Evolutionary conservation across 2,888 invertebrate species (phyloP).

Genomic region (Drosophila stalkeri): DNA sequence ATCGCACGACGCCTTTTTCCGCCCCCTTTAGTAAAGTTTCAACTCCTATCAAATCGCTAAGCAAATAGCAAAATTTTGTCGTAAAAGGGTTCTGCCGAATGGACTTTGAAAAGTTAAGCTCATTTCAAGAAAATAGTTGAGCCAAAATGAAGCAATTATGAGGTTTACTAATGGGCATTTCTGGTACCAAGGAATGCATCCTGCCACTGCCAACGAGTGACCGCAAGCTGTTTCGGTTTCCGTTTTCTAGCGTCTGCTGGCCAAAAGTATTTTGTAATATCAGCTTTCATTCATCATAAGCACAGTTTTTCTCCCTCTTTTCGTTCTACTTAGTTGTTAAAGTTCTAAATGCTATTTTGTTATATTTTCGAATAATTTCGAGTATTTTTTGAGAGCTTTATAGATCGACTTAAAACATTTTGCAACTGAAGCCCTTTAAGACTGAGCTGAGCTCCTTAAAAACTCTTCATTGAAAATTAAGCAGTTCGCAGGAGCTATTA

Average conservation of each 20-base stretch:
- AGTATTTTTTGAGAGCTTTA: neutral
- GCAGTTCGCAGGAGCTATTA: neutral
- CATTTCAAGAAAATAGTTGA: constrained; percentile 59
- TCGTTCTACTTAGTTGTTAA: neutral
- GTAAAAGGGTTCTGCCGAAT: constrained; percentile 42
- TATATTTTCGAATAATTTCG: neutral
- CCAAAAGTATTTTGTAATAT: constrained; percentile 71
- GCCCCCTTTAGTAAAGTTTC: constrained; percentile 13
- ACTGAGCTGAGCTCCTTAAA: neutral
- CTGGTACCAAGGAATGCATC: constrained; percentile 41
- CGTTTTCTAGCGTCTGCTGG: neutral
- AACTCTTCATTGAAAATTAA: neutral
- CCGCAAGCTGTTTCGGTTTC: constrained; percentile 42
- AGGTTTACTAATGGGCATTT: constrained; percentile 85
- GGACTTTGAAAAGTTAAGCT: constrained; percentile 37
- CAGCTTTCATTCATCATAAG: constrained; percentile 69
- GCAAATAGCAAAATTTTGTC: constrained; percentile 31
- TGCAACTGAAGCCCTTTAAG: neutral
- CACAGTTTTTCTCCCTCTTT: neutral
- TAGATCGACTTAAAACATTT: neutral
- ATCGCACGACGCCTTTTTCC: constrained; percentile 8
- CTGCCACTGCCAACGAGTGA: constrained; percentile 27
- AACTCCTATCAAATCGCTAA: constrained; percentile 25
- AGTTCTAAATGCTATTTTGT: neutral
- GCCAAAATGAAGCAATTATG: constrained; percentile 84